Conservation (phyloP, 1,140 invertebrate genomes). For the Musca domestica region DNA sequence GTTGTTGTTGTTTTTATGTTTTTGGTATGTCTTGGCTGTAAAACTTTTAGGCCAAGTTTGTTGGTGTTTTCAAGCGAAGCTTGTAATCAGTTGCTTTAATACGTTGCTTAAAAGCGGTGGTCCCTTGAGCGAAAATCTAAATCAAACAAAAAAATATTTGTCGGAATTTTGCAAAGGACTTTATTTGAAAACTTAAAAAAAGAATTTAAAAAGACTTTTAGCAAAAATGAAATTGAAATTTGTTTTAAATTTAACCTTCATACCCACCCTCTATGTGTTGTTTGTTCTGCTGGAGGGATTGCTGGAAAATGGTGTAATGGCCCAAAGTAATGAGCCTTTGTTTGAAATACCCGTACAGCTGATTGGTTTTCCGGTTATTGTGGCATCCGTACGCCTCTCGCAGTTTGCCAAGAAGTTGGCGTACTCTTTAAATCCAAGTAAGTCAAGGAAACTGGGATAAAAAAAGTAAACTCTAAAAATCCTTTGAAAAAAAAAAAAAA, state of each 20-base stretch:
- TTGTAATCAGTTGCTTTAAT: constrained; percentile 20
- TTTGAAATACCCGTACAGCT: constrained; percentile 79
- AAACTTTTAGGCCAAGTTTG: constrained; percentile 17
- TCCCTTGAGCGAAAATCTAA: constrained; percentile 7
- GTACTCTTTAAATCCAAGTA: constrained; percentile 79
- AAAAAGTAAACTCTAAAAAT: too few species aligned
- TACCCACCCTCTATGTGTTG: constrained; percentile 46
- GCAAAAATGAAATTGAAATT: constrained; percentile 45
- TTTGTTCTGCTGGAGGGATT: constrained; percentile 44
- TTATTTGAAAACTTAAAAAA: constrained; percentile 4
- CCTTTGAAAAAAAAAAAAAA: too few species aligned
- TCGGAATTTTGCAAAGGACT: neutral
- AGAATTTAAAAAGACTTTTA: constrained; percentile 22
- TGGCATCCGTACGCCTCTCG: constrained; percentile 73
- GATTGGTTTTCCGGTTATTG: constrained; percentile 79
- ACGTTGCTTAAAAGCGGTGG: constrained; percentile 13
- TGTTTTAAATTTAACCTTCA: constrained; percentile 38
- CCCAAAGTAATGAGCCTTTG: constrained; percentile 58
- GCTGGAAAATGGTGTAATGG: constrained; percentile 39
- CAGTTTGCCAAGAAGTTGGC: constrained; percentile 81
- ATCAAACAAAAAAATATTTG: neutral
- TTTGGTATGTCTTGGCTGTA: neutral
- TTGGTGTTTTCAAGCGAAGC: constrained; percentile 15
- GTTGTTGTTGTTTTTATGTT: neutral
- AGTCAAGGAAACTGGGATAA: constrained; percentile 52